phyloP scores from a whole-genome alignment of 2,888 invertebrate species.

The Spisula solida region DNA sequence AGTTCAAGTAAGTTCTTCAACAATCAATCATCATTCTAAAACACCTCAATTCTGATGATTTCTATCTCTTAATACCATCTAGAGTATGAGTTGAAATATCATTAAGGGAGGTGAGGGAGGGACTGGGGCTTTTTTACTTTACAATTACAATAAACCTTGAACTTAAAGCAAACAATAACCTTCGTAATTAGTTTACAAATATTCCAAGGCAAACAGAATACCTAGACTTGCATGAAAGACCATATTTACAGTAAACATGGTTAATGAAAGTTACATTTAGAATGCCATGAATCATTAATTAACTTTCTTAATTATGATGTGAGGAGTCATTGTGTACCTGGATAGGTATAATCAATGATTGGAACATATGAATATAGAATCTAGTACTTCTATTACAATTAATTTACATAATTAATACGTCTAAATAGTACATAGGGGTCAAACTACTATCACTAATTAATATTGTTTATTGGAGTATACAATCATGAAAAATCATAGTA shows the following conservation, averaged over 20 bases:
- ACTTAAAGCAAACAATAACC: no score
- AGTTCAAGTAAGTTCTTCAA: background rate
- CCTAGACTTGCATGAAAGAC: background rate
- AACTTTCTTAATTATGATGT: slow-evolving; percentile 1
- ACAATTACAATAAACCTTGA: no score
- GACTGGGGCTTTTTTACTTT: no score
- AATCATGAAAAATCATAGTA: background rate
- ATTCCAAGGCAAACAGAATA: no score
- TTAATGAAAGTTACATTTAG: background rate
- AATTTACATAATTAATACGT: slow-evolving; percentile 4
- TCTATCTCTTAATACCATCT: no score
- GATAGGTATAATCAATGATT: background rate
- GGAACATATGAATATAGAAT: background rate
- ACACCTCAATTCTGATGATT: no score
- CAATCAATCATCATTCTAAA: background rate
- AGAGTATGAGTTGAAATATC: no score
- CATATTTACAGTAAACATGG: slow-evolving; percentile 1
- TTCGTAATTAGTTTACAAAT: no score
- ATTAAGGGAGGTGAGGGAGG: no score
- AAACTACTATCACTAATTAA: background rate
- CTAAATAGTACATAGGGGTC: background rate
- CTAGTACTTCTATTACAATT: background rate
- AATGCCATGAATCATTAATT: slow-evolving; percentile 9
- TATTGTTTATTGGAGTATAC: background rate
- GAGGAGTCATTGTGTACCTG: background rate